A percentile compares a stretch with the other conserved stretches of the same genome.
Conservation (phyloP, 2,113 vertebrate genomes). For the Hyperopisus bebe region DNA sequence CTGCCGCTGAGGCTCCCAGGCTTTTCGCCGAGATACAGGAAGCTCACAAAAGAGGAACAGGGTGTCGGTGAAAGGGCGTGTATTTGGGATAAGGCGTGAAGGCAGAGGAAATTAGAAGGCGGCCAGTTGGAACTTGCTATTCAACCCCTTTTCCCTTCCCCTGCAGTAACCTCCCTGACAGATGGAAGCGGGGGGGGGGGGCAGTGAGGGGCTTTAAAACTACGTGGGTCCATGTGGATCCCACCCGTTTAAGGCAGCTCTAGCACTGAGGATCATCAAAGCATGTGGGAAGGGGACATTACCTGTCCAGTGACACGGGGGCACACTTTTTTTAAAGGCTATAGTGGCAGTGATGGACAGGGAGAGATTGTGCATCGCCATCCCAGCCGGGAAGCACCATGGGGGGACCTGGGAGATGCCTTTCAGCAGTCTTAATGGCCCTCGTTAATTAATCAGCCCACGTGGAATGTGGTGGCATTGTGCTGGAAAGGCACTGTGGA, state of each 20-base stretch:
- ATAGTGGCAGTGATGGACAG: conserved; percentile 27
- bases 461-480: conserved; percentile 61
- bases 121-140: conserved; percentile 61
- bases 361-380: neutral
- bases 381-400: neutral
- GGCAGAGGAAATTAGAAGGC: conserved; percentile 66
- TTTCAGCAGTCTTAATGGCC: conserved; percentile 63
- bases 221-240: conserved; percentile 48
- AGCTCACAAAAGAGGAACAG: conserved; percentile 22
- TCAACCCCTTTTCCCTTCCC: conserved; percentile 45
- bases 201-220: conserved; percentile 53
- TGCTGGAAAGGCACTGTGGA: neutral
- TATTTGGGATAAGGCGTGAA: conserved; percentile 62
- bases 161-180: conserved; percentile 54
- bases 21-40: conserved; percentile 19
- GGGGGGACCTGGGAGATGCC: conserved; percentile 16
- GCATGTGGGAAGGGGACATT: conserved; percentile 35
- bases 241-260: conserved; percentile 24
- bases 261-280: conserved; percentile 27
- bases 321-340: conserved; percentile 34
- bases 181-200: conserved; percentile 59
- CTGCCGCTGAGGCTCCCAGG: neutral
- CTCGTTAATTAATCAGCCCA: conserved; percentile 67
- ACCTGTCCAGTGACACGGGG: conserved; percentile 46
- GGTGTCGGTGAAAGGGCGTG: conserved; percentile 53